Percentiles rank a stretch among this genome's conserved stretches.
Conservation (phyloP, 2,888 invertebrate genomes). For the Portevinia maculata region DNA sequence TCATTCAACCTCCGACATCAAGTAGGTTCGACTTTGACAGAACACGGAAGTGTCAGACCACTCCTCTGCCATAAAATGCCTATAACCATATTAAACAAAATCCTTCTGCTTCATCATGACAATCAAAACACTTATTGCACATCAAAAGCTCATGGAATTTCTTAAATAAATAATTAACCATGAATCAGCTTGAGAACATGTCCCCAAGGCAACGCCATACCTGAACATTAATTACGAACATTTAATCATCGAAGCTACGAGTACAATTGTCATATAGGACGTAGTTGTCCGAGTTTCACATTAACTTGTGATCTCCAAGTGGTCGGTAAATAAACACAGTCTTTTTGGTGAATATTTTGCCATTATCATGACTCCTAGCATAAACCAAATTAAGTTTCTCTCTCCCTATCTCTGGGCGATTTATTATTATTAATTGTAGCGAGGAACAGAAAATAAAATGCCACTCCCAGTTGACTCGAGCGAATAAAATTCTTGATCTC, state of each 20-base stretch:
- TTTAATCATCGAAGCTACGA: slow-evolving; percentile 29
- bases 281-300: slow-evolving; percentile 25
- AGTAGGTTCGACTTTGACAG: neutral
- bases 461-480: slow-evolving; percentile 57
- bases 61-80: slow-evolving; percentile 38
- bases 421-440: slow-evolving; percentile 69
- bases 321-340: slow-evolving; percentile 36
- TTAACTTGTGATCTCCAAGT: slow-evolving; percentile 57
- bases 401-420: slow-evolving; percentile 49
- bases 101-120: slow-evolving; percentile 36
- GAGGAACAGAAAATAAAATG: slow-evolving; percentile 37
- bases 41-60: slow-evolving; percentile 50
- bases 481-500: slow-evolving; percentile 70
- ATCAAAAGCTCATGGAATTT: slow-evolving; percentile 32
- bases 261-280: slow-evolving; percentile 14
- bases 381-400: slow-evolving; percentile 19
- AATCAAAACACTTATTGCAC: slow-evolving; percentile 45
- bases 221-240: slow-evolving; percentile 37
- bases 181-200: slow-evolving; percentile 34
- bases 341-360: slow-evolving; percentile 4
- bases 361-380: neutral
- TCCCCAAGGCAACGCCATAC: slow-evolving; percentile 45
- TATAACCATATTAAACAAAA: slow-evolving; percentile 46
- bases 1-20: slow-evolving; percentile 2
- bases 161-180: slow-evolving; percentile 46